These are phyloP conservation scores for Oncorhynchus keta DNA, from an alignment of 2,113 vertebrate species.

Conservation along the genomic window DNA sequence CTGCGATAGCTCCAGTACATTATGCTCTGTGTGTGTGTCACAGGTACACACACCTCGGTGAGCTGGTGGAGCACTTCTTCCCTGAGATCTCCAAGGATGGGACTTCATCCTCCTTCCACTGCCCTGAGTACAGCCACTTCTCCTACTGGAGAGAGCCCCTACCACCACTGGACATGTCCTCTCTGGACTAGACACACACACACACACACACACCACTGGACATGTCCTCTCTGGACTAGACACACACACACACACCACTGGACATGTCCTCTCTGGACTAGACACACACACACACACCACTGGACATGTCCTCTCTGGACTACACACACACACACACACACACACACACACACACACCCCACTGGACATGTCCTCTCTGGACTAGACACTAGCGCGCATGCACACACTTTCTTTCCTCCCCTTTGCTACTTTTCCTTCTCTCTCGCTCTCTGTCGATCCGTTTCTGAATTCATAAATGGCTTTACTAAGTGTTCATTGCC, in stretches of 20 bases:
- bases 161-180: constrained; percentile 65
- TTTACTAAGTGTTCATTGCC: constrained; percentile 12
- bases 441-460: neutral
- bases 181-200: constrained; percentile 48
- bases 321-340: neutral
- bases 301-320: constrained; percentile 41
- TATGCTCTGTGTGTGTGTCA: neutral
- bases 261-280: constrained; percentile 46
- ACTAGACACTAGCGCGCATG: constrained; percentile 19
- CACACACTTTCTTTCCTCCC: constrained; percentile 30
- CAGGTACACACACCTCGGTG: constrained; percentile 83
- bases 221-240: constrained; percentile 48
- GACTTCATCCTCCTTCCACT: constrained; percentile 57
- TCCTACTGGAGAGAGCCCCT: constrained; percentile 80
- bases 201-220: neutral
- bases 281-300: neutral
- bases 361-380: constrained; percentile 37
- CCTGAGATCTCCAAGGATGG: constrained; percentile 68
- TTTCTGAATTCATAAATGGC: neutral
- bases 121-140: constrained; percentile 84
- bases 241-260: neutral
- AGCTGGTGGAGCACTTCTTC: constrained; percentile 89
- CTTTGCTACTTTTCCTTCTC: neutral
- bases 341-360: too few species aligned
- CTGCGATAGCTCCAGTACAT: too few species aligned